These are phyloP conservation scores for Fratercula arctica DNA, from an alignment of 2,797 vertebrate genomes.

Conservation along the genomic window DNA sequence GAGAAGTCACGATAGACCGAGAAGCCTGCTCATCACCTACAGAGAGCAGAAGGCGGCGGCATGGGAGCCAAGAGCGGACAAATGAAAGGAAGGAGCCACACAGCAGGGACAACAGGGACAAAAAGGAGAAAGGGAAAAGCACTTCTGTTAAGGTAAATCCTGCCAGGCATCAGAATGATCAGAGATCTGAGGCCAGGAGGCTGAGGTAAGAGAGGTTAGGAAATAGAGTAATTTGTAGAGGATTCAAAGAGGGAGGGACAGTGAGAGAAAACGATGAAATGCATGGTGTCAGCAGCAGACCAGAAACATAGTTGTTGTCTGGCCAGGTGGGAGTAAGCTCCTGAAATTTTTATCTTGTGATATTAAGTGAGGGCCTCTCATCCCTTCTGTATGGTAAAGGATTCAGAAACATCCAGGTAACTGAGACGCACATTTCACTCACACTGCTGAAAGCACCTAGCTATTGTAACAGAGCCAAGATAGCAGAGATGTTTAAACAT, in stretches of 20 bases:
- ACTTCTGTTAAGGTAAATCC: constrained; percentile 67
- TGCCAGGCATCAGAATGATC: neutral
- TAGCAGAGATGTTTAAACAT: neutral
- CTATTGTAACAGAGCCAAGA: neutral
- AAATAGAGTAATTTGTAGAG: neutral
- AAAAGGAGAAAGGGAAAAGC: constrained; percentile 76
- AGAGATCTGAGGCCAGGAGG: neutral
- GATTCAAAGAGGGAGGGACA: neutral
- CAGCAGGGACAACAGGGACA: constrained; percentile 76
- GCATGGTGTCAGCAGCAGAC: neutral
- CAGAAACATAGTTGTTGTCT: neutral
- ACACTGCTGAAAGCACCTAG: neutral
- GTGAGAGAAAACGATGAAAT: neutral
- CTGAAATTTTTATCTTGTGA: neutral
- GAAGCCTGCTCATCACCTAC: constrained; percentile 81
- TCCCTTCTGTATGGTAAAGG: neutral
- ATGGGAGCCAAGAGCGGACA: constrained; percentile 64
- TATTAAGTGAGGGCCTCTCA: neutral
- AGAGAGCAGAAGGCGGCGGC: constrained; percentile 80
- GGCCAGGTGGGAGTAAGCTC: neutral
- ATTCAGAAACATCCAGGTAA: neutral
- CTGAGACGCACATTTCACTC: neutral
- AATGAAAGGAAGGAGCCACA: constrained; percentile 82
- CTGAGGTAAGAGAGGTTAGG: neutral
- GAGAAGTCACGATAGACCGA: constrained; percentile 79